Evolutionary conservation across 2,113 vertebrate genomes (phyloP).

Genomic region (Nanorana parkeri): DNA sequence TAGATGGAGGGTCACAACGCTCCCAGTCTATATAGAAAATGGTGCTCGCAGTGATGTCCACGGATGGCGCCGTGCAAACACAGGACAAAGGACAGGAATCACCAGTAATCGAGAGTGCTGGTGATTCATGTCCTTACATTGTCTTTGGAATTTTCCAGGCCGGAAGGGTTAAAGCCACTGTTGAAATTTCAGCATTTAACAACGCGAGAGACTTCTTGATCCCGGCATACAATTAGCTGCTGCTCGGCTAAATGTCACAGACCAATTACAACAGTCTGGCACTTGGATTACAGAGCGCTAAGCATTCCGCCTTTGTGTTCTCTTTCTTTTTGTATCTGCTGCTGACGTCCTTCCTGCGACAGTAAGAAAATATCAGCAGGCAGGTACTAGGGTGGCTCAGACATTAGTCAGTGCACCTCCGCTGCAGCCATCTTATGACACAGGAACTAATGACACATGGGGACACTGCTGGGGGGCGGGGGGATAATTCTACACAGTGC

Average conservation of each 20-base stretch:
- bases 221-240: background rate
- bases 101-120: no score
- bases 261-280: background rate
- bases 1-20: no score
- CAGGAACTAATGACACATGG: no score
- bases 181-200: background rate
- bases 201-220: background rate
- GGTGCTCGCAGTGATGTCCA: no score
- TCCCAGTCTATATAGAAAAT: no score
- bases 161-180: background rate
- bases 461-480: no score
- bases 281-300: background rate
- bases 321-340: background rate
- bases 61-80: no score
- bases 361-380: background rate
- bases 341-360: background rate
- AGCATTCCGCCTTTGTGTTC: background rate
- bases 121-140: no score
- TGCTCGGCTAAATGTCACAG: slow-evolving; percentile 17
- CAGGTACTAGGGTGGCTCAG: background rate
- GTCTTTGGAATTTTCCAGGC: background rate
- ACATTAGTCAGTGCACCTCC: background rate
- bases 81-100: no score
- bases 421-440: no score
- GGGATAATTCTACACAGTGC: no score